A percentile compares a stretch with the other conserved stretches of the same genome.
phyloP scores from a whole-genome alignment of 2,888 invertebrate species.

The Sepiola atlantica region DNA sequence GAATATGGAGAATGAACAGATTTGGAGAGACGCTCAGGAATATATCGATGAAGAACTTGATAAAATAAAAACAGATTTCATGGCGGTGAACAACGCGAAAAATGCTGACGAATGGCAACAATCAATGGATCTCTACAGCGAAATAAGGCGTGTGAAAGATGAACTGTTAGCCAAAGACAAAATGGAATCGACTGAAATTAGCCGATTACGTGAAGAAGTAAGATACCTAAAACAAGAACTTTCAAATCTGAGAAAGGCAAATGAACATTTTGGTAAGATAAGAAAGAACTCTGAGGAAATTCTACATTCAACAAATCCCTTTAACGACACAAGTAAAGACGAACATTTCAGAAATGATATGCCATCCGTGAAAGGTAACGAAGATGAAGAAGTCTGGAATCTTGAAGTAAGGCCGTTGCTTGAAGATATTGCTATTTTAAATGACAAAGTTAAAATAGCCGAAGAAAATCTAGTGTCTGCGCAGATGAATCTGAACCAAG shows the following conservation, averaged over 20 bases:
- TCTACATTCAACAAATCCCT: neutral
- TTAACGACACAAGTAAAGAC: neutral
- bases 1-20: neutral
- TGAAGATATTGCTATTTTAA: neutral
- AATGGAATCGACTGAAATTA: neutral
- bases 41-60: neutral
- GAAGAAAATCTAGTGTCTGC: neutral
- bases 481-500: neutral
- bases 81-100: neutral
- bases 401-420: neutral
- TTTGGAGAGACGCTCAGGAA: neutral
- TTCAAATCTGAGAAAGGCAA: neutral
- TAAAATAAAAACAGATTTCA: neutral
- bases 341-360: neutral
- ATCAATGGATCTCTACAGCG: neutral
- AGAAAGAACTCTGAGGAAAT: neutral
- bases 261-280: neutral
- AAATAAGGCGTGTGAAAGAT: neutral
- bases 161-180: neutral
- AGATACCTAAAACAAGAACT: neutral
- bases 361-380: neutral
- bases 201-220: neutral
- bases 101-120: neutral
- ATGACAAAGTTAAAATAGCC: neutral
- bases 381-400: slow-evolving; percentile 4